Conservation (phyloP, 2,113 vertebrate species). For the Dolichallabes microphthalmus region DNA sequence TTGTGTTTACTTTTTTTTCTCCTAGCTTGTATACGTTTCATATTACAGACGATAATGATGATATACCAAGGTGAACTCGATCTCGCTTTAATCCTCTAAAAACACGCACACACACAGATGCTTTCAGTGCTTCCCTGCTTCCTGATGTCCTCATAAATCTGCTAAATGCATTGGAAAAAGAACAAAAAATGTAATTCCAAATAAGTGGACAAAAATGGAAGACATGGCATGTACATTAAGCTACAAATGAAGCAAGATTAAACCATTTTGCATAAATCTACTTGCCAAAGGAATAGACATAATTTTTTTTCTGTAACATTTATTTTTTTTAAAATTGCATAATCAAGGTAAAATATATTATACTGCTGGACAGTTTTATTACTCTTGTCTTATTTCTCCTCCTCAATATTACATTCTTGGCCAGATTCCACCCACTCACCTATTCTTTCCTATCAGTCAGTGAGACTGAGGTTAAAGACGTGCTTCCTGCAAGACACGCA, state of each 20-base stretch:
- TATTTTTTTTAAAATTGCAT: neutral
- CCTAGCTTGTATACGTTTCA: neutral
- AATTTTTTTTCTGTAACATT: neutral
- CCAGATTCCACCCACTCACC: too few species aligned
- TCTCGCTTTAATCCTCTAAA: neutral
- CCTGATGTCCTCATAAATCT: neutral
- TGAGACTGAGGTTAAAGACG: neutral
- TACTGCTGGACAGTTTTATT: neutral
- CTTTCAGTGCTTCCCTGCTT: neutral
- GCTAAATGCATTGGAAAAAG: neutral
- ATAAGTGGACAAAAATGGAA: neutral
- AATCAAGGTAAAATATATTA: neutral
- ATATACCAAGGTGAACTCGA: neutral
- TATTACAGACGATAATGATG: neutral
- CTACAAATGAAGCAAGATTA: neutral
- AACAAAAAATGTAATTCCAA: neutral
- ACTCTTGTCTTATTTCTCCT: neutral
- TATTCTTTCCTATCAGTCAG: too few species aligned
- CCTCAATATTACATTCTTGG: neutral
- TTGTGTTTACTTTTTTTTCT: conserved; percentile 1
- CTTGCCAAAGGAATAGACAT: neutral
- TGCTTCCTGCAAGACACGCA: too few species aligned
- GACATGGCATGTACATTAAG: neutral
- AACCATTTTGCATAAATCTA: neutral
- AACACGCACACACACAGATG: neutral